These are phyloP conservation scores for Holothuria leucospilota DNA, from an alignment of 53 echinoderm and acorn worm genomes.

Conservation along the genomic window DNA sequence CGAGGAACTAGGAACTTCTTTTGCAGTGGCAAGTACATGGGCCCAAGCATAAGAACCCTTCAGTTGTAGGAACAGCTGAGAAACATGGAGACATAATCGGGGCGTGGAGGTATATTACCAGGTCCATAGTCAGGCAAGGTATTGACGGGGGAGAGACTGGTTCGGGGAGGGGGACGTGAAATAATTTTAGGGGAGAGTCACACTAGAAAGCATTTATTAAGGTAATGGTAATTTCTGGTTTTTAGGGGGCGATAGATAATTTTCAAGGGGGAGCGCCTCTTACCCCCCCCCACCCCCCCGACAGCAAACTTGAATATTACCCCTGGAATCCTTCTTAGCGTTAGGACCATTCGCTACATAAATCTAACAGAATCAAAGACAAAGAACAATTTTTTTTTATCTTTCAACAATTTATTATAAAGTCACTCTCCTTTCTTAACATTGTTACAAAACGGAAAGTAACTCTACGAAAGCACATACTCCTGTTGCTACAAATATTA, in stretches of 20 bases:
- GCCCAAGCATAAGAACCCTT: neutral
- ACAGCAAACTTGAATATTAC: too few relatives aligned
- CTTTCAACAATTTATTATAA: conserved; percentile 36
- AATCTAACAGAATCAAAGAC: neutral
- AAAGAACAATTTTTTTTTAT: neutral
- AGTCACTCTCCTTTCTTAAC: conserved; percentile 34
- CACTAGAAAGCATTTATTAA: too few relatives aligned
- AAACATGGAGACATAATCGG: too few relatives aligned
- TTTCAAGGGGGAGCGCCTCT: too few relatives aligned
- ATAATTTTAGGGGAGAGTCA: too few relatives aligned
- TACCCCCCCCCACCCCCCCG: too few relatives aligned
- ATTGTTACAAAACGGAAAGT: conserved; percentile 30
- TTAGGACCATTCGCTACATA: too few relatives aligned
- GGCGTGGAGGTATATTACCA: too few relatives aligned
- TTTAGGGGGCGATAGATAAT: too few relatives aligned
- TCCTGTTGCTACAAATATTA: conserved; percentile 27
- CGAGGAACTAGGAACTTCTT: too few relatives aligned
- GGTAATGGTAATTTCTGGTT: too few relatives aligned
- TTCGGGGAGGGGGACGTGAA: neutral
- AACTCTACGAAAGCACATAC: conserved; percentile 51
- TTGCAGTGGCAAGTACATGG: neutral
- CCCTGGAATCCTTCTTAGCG: too few relatives aligned
- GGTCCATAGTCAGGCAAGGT: neutral
- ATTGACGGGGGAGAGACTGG: neutral
- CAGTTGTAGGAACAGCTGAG: neutral